Conservation (phyloP, 2,797 vertebrate species). For the Sebastolobus alascanus region DNA sequence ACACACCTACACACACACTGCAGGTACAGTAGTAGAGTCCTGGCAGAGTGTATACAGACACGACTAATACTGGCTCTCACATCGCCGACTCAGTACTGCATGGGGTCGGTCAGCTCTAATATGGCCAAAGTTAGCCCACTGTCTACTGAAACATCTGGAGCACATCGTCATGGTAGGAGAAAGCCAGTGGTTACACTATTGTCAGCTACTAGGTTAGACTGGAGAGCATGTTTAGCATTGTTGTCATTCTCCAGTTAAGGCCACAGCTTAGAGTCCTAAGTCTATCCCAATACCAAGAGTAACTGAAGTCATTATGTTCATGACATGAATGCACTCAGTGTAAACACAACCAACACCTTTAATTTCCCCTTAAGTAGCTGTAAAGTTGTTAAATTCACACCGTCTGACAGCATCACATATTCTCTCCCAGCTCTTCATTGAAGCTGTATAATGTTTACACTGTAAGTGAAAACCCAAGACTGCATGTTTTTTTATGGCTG, state of each 20-base stretch:
- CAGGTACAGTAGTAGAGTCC: slow-evolving; percentile 45
- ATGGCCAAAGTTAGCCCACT: slow-evolving; percentile 48
- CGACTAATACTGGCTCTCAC: slow-evolving; percentile 48
- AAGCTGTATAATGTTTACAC: neutral
- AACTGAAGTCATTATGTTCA: neutral
- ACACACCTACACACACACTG: slow-evolving; percentile 39
- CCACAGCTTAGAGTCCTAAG: neutral
- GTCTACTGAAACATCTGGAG: slow-evolving; percentile 47
- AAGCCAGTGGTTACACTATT: neutral
- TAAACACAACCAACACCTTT: neutral
- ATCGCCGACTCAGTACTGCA: slow-evolving; percentile 22
- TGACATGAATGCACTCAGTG: neutral
- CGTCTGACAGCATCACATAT: neutral
- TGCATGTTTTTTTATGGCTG: neutral
- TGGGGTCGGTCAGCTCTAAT: slow-evolving; percentile 52
- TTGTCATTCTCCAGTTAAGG: neutral
- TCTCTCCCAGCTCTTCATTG: neutral
- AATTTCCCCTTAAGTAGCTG: neutral
- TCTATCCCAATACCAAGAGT: neutral
- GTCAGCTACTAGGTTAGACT: slow-evolving; percentile 3
- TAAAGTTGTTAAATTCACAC: neutral
- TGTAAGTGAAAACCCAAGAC: neutral
- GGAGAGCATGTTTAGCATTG: neutral
- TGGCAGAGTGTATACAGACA: slow-evolving; percentile 39
- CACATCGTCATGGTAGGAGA: slow-evolving; percentile 14